Evolutionary conservation across 2,113 vertebrate species (phyloP).

Genomic region (Apeltes quadracus): DNA sequence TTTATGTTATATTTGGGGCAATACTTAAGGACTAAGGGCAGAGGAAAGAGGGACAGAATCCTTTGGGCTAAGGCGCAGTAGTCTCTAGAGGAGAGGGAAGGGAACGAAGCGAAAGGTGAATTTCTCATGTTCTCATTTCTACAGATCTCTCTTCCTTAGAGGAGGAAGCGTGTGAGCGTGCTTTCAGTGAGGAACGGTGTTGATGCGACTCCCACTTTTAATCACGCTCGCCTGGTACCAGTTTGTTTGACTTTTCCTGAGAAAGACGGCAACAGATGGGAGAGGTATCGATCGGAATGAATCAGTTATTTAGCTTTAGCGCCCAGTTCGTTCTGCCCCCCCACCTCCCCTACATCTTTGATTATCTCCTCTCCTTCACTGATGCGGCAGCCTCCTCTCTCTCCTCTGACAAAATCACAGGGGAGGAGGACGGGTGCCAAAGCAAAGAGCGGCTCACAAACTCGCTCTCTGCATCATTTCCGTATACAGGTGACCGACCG

Average conservation of each 20-base stretch:
- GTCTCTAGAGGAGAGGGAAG: slow-evolving; percentile 25
- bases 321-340: background rate
- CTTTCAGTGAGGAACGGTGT: slow-evolving; percentile 24
- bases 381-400: slow-evolving; percentile 57
- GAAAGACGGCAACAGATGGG: background rate
- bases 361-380: slow-evolving; percentile 45
- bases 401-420: slow-evolving; percentile 7
- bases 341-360: background rate
- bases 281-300: background rate
- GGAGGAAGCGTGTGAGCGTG: background rate
- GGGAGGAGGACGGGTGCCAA: slow-evolving; percentile 1
- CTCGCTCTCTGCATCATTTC: background rate
- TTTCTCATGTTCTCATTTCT: slow-evolving; percentile 15
- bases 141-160: slow-evolving; percentile 15
- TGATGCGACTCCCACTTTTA: slow-evolving; percentile 8
- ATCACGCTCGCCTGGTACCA: slow-evolving; percentile 4
- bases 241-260: background rate
- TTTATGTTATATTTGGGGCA: slow-evolving; percentile 25
- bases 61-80: slow-evolving; percentile 24
- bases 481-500: slow-evolving; percentile 16
- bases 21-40: background rate
- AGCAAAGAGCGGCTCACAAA: slow-evolving; percentile 1
- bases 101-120: slow-evolving; percentile 38
- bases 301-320: background rate
- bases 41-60: slow-evolving; percentile 19